phyloP scores from a whole-genome alignment of 2,797 vertebrate genomes.

The Halcyon chelicuti region DNA sequence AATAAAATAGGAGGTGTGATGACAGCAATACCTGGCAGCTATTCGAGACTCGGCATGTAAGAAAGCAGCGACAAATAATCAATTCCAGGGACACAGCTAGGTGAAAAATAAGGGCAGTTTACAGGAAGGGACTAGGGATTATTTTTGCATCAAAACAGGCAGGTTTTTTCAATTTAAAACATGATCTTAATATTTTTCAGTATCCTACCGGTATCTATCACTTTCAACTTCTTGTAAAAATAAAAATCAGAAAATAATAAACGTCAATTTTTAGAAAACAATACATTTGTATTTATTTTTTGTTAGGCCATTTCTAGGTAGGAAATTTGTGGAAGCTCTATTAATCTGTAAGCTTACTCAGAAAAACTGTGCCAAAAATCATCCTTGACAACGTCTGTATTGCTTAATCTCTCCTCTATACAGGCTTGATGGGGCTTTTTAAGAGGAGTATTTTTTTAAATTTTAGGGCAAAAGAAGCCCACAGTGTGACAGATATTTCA shows the following conservation, averaged over 20 bases:
- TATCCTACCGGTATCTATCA: background rate
- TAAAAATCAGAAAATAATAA: background rate
- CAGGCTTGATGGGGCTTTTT: rapidly evolving
- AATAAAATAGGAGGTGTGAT: background rate
- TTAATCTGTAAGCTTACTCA: background rate
- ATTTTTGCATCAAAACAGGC: background rate
- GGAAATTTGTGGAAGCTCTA: background rate
- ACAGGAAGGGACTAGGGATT: background rate
- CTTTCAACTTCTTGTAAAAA: background rate
- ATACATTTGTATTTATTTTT: background rate
- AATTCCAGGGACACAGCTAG: background rate
- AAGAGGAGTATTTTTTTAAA: rapidly evolving
- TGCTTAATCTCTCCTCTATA: background rate
- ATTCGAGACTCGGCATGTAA: background rate
- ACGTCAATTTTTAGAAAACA: background rate
- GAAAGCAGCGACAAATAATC: background rate
- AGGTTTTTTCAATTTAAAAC: background rate
- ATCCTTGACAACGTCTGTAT: background rate
- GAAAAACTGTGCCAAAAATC: background rate
- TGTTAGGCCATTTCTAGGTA: background rate
- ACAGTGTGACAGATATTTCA: background rate
- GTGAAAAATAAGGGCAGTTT: background rate
- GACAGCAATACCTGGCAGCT: background rate
- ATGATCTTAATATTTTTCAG: background rate
- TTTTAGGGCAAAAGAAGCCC: background rate